phyloP scores from a whole-genome alignment of 2,888 invertebrate species.

The Meteorus colon region DNA sequence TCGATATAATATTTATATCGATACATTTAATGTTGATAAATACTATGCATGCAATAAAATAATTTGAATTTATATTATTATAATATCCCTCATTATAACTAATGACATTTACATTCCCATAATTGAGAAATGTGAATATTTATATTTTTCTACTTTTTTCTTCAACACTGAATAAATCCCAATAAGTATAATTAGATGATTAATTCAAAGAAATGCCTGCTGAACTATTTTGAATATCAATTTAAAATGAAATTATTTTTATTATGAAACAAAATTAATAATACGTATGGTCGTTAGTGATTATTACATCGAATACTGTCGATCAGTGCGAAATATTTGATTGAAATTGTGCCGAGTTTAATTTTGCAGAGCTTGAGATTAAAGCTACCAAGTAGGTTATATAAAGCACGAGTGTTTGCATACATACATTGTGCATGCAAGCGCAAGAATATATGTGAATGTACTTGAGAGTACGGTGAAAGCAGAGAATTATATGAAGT shows the following conservation, averaged over 20 bases:
- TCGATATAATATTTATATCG: too few relatives aligned
- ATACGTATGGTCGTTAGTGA: neutral
- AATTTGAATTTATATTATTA: too few relatives aligned
- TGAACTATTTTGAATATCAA: too few relatives aligned
- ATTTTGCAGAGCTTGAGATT: slow-evolving; percentile 46
- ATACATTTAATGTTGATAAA: too few relatives aligned
- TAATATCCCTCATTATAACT: too few relatives aligned
- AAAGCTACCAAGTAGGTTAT: slow-evolving; percentile 19
- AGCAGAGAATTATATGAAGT: too few relatives aligned
- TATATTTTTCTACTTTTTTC: neutral
- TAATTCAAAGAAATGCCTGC: too few relatives aligned
- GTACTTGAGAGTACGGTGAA: neutral
- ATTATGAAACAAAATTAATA: too few relatives aligned
- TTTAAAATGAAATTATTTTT: too few relatives aligned
- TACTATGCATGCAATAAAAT: too few relatives aligned
- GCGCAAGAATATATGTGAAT: neutral
- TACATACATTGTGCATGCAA: neutral
- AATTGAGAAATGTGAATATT: too few relatives aligned
- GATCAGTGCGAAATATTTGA: neutral
- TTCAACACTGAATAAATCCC: neutral
- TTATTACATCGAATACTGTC: neutral
- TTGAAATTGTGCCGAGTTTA: slow-evolving; percentile 10
- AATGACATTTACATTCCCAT: too few relatives aligned
- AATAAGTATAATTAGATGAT: neutral
- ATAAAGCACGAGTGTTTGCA: slow-evolving; percentile 1